These are phyloP conservation scores for Manis pentadactyla DNA, from an alignment of 2,797 vertebrate species.

Conservation along the genomic window DNA sequence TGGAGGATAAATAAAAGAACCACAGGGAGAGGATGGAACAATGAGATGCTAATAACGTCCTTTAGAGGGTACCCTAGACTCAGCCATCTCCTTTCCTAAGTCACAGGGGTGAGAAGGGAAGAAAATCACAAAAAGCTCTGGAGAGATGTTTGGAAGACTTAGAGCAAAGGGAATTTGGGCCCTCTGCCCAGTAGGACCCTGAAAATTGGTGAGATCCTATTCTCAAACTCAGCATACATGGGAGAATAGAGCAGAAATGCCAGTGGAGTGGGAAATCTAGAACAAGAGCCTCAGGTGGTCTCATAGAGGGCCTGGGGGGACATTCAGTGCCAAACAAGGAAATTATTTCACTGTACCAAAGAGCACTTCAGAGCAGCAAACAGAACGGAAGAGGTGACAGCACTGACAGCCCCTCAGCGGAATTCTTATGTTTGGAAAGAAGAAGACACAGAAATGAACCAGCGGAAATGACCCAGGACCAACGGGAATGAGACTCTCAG, in stretches of 20 bases:
- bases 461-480: neutral
- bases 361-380: neutral
- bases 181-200: neutral
- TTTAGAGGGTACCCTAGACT: neutral
- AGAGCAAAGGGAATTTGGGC: neutral
- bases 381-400: neutral
- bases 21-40: neutral
- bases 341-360: neutral
- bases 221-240: neutral
- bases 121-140: neutral
- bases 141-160: neutral
- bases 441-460: neutral
- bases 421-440: neutral
- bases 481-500: neutral
- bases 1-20: neutral
- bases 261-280: neutral
- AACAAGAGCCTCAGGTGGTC: neutral
- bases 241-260: neutral
- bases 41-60: neutral
- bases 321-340: neutral
- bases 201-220: neutral
- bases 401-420: neutral
- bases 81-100: neutral
- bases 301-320: neutral
- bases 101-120: neutral